Percentiles rank a stretch among this genome's conserved stretches.
Conservation (phyloP, 2,113 vertebrate genomes). For the Burhinus oedicnemus region DNA sequence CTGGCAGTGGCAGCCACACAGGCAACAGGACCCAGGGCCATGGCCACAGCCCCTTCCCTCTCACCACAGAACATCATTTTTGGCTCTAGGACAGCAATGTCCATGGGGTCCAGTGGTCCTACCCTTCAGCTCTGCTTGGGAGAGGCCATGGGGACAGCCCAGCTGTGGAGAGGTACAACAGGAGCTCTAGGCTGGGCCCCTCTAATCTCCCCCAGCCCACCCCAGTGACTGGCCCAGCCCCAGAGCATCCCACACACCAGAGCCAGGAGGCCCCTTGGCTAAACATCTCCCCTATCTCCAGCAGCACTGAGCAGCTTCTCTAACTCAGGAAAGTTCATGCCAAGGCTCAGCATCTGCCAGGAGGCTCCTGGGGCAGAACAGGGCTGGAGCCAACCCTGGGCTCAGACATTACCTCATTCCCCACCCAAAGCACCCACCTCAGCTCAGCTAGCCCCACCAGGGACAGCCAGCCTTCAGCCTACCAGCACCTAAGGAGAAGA, state of each 20-base stretch:
- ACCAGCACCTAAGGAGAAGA: neutral
- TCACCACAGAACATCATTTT: fast-evolving
- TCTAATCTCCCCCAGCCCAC: neutral
- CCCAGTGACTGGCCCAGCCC: fast-evolving
- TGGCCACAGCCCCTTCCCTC: neutral
- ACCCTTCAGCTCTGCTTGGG: neutral
- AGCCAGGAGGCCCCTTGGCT: fast-evolving
- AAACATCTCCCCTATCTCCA: neutral
- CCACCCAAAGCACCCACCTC: fast-evolving
- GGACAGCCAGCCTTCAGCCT: fast-evolving
- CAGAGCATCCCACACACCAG: neutral
- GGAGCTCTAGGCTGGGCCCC: neutral
- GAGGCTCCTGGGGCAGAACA: neutral
- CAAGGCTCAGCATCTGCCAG: neutral
- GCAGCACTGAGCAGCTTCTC: neutral
- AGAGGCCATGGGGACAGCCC: neutral
- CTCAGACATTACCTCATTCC: neutral
- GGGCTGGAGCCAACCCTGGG: fast-evolving
- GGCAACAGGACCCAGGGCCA: too few relatives aligned
- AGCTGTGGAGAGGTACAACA: neutral
- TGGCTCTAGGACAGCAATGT: fast-evolving
- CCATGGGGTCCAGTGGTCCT: fast-evolving
- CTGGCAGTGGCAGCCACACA: too few relatives aligned
- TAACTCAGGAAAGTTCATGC: neutral
- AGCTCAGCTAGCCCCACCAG: fast-evolving